phyloP scores from a whole-genome alignment of 2,113 vertebrate species.

The Lycaon pictus region DNA sequence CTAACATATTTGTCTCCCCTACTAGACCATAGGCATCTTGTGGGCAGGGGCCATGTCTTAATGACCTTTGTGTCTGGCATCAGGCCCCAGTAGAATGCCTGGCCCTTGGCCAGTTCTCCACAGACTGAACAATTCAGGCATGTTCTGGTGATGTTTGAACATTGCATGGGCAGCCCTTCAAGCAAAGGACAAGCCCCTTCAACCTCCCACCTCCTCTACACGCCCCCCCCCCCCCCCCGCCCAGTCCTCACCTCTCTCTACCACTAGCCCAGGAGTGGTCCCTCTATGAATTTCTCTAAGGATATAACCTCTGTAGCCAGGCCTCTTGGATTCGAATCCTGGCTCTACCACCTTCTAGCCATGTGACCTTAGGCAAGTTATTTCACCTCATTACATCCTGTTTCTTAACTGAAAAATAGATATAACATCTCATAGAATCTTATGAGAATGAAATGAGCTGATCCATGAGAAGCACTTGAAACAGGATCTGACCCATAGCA shows the following conservation, averaged over 20 bases:
- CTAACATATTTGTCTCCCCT: not conserved
- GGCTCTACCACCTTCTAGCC: not conserved
- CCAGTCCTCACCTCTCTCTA: not conserved
- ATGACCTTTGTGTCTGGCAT: not conserved
- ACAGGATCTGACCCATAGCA: not conserved
- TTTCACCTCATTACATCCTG: not conserved
- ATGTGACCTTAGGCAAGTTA: not conserved
- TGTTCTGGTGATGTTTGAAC: not conserved
- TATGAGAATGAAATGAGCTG: not conserved
- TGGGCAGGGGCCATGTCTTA: not conserved
- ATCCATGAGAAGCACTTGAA: not conserved
- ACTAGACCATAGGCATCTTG: not conserved
- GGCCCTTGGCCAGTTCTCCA: not conserved
- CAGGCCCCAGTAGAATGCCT: not conserved
- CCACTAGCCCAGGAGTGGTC: not conserved
- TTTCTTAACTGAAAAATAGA: slow-evolving; percentile 42
- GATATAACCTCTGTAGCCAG: not conserved
- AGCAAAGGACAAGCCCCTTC: not conserved
- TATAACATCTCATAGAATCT: not conserved
- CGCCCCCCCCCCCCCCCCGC: rapidly evolving
- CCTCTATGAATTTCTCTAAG: not conserved
- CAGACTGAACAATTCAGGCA: not conserved
- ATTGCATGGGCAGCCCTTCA: not conserved
- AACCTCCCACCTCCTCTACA: not conserved
- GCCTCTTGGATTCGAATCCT: not conserved